Conservation (phyloP, 2,113 vertebrate species). For the Taurulus bubalis region DNA sequence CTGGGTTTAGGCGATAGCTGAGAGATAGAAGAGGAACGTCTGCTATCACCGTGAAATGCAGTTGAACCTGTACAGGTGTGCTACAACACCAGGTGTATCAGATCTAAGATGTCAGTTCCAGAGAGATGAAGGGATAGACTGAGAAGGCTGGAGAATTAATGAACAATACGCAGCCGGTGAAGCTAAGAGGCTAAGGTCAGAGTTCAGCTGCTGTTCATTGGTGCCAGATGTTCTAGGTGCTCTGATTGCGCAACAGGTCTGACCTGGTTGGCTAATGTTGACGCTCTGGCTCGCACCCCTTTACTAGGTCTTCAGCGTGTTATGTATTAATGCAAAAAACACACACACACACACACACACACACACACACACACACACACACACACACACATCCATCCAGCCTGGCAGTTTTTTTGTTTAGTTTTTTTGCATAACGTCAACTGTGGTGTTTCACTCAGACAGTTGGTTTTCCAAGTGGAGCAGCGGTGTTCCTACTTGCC, state of each 20-base stretch:
- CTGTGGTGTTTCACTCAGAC: conserved; percentile 46
- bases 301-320: conserved; percentile 30
- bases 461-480: conserved; percentile 30
- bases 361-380: not conserved
- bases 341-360: not conserved
- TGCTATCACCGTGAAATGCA: conserved; percentile 23
- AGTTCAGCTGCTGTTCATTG: conserved; percentile 59
- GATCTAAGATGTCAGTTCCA: conserved; percentile 11
- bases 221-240: conserved; percentile 72
- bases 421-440: conserved; percentile 57
- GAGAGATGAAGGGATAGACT: not conserved
- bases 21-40: conserved; percentile 44
- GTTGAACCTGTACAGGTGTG: conserved; percentile 11
- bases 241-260: conserved; percentile 67
- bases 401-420: conserved; percentile 10
- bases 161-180: not conserved
- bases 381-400: not conserved
- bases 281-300: conserved; percentile 30
- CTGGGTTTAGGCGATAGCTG: conserved; percentile 5
- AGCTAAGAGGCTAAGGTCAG: conserved; percentile 60
- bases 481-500: not conserved
- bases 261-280: conserved; percentile 57
- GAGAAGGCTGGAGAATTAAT: not conserved
- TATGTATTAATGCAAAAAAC: conserved; percentile 25
- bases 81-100: conserved; percentile 5